Base-by-base conservation (phyloP, 92 coral and sea anemone genomes). In the Paragorgia papillata region DNA sequence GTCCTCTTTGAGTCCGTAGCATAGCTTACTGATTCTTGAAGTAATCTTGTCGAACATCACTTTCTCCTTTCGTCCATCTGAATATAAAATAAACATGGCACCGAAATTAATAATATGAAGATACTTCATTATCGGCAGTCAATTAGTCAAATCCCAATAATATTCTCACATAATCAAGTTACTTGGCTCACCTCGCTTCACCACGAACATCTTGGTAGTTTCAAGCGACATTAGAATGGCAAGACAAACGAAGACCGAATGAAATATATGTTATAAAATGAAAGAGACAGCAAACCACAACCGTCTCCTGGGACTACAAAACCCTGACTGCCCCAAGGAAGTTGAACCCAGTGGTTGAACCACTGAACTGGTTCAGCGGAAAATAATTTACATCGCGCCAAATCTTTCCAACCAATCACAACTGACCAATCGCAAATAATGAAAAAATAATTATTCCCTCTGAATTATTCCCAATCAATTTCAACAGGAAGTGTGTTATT, bases 1-100 rank as follows among this genome's bases (percentile, higher is more conserved):
- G 33, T 91, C 97, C 53, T 88, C 88, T 66, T 92, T 90, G 33
- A 95, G 68, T 25, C 92, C 97, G 79, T 89, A 95, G 73, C 90
- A 80, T 44, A 84, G 86, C 57, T 91, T 95, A 57, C 81, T 71
- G 56, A 95, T 76, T 54, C 99, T 84, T 49, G 97, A 89, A 28
- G 99, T 91, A 30, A 95, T 89, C 79, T 95, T 95, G 77, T 91
- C 97, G 58, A 95, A 66, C 73, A 61, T 73, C 5, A 95, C 92
- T 28, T 82, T 84, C 77, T 95, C 88, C 53, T 67, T 31, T 59
- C 87, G 87, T 61, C 92, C 89, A 81, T 87, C 99, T 94, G 66
- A 18, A 81, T 31, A 61, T 57, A 57, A 62, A 79, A 55, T 9
- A 39, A 59, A 56, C 22, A 56, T 56, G 15, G 17, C 5, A 17